These are phyloP conservation scores for Teleopsis dalmanni DNA, from an alignment of 1,140 invertebrate genomes.

Conservation along the genomic window DNA sequence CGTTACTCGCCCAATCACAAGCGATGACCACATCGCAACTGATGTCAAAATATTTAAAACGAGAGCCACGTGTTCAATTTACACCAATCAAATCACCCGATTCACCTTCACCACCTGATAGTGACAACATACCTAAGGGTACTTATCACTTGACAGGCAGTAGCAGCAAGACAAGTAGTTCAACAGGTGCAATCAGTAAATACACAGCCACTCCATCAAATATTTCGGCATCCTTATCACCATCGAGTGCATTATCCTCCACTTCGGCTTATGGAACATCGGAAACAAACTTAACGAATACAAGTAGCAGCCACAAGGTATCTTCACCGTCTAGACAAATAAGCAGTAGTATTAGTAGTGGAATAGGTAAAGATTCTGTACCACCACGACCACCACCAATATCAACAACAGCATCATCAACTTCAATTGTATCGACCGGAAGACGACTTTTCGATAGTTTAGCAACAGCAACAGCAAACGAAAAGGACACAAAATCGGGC, in stretches of 20 bases:
- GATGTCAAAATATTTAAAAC: constrained; percentile 41
- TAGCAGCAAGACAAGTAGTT: neutral
- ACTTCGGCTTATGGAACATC: constrained; percentile 9
- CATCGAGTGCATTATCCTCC: no score
- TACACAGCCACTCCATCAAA: neutral
- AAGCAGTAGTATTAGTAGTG: constrained; percentile 1
- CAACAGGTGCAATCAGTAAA: constrained; percentile 3
- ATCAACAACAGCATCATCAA: constrained; percentile 13
- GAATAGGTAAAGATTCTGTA: constrained; percentile 4
- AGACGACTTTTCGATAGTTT: constrained; percentile 36
- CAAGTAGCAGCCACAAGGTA: constrained; percentile 20
- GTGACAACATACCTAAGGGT: constrained; percentile 35
- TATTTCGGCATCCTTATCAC: no score
- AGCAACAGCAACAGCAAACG: constrained; percentile 12
- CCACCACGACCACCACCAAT: neutral
- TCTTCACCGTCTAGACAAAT: constrained; percentile 25
- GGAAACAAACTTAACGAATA: no score
- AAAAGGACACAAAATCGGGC: neutral
- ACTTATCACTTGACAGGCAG: constrained; percentile 30
- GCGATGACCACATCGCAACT: constrained; percentile 41
- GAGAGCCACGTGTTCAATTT: constrained; percentile 37
- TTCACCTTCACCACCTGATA: constrained; percentile 34
- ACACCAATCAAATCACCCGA: constrained; percentile 42
- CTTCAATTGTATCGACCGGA: constrained; percentile 32
- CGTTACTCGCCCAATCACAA: constrained; percentile 36